phyloP scores from a whole-genome alignment of 1,140 invertebrate genomes.

The Drosophila trapezifrons region DNA sequence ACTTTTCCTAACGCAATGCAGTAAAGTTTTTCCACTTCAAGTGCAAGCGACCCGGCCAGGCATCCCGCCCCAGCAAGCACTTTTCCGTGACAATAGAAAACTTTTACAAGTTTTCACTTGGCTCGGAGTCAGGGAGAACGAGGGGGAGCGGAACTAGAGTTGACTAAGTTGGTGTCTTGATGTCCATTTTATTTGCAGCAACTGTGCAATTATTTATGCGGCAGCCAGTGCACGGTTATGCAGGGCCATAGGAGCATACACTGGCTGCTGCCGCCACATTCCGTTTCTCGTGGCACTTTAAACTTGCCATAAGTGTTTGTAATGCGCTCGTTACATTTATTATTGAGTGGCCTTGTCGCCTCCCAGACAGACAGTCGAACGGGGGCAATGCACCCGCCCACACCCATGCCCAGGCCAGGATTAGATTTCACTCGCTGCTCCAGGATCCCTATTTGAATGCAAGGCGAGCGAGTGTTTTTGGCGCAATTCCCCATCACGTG shows the following conservation, averaged over 20 bases:
- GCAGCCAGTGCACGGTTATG: constrained; percentile 37
- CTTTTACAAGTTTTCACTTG: constrained; percentile 72
- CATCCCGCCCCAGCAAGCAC: constrained; percentile 22
- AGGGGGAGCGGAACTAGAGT: constrained; percentile 24
- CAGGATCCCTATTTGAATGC: constrained; percentile 63
- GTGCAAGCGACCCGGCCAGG: constrained; percentile 55
- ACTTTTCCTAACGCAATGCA: constrained; percentile 66
- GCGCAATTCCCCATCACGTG: constrained; percentile 71
- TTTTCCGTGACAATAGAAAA: constrained; percentile 59
- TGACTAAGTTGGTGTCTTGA: constrained; percentile 73
- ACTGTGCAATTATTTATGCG: constrained; percentile 76
- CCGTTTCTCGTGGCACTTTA: constrained; percentile 57
- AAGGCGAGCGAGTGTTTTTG: constrained; percentile 54
- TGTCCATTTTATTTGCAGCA: constrained; percentile 79
- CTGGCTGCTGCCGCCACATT: constrained; percentile 35
- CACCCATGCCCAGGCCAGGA: not conserved
- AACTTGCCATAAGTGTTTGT: constrained; percentile 78
- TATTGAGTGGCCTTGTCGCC: constrained; percentile 71
- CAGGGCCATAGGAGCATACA: constrained; percentile 11
- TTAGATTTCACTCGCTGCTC: constrained; percentile 24
- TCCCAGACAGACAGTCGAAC: constrained; percentile 53
- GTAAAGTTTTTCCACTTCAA: constrained; percentile 79
- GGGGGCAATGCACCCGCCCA: constrained; percentile 38
- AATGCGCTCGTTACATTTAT: constrained; percentile 81
- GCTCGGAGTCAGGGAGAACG: constrained; percentile 30